Conservation (phyloP, 2,888 invertebrate species). For the Polia nebulosa region DNA sequence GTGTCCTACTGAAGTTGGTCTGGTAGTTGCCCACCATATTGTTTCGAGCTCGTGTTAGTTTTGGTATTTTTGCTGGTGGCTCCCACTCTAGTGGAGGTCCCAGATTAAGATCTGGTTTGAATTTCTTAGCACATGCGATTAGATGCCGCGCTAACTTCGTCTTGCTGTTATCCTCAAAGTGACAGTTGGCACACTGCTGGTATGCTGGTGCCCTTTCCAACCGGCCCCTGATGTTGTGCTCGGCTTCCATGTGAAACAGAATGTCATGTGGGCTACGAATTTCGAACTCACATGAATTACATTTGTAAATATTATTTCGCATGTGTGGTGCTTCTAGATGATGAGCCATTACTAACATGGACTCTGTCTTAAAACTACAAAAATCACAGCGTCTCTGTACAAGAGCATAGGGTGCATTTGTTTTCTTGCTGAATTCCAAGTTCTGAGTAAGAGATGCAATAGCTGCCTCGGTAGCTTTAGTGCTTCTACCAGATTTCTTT, state of each 20-base stretch:
- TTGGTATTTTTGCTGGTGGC: slow-evolving; percentile 98
- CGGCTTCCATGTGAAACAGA: slow-evolving; percentile 98
- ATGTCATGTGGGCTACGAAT: slow-evolving; percentile 97
- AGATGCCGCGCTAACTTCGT: slow-evolving; percentile 97
- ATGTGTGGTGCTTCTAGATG: slow-evolving; percentile 98
- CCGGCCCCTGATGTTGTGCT: slow-evolving; percentile 97
- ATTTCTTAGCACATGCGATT: slow-evolving; percentile 97
- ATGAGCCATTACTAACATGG: slow-evolving; percentile 96
- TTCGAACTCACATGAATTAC: slow-evolving; percentile 96
- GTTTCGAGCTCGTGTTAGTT: slow-evolving; percentile 88
- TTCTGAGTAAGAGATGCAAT: slow-evolving; percentile 96
- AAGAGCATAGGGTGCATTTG: slow-evolving; percentile 96
- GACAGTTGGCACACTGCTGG: slow-evolving; percentile 98
- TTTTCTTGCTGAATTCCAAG: slow-evolving; percentile 96
- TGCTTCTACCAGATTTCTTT: slow-evolving; percentile 91
- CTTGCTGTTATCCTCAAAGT: slow-evolving; percentile 98
- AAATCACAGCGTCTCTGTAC: slow-evolving; percentile 96
- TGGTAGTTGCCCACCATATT: slow-evolving; percentile 87
- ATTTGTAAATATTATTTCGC: slow-evolving; percentile 96
- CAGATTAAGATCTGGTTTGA: slow-evolving; percentile 96
- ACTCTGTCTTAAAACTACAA: slow-evolving; percentile 98
- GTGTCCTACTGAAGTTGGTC: slow-evolving; percentile 87
- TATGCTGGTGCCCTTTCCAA: slow-evolving; percentile 97
- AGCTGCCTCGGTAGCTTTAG: slow-evolving; percentile 94
- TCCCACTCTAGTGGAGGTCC: slow-evolving; percentile 98